phyloP scores from a whole-genome alignment of 2,888 invertebrate species.

The Acleris cristana region DNA sequence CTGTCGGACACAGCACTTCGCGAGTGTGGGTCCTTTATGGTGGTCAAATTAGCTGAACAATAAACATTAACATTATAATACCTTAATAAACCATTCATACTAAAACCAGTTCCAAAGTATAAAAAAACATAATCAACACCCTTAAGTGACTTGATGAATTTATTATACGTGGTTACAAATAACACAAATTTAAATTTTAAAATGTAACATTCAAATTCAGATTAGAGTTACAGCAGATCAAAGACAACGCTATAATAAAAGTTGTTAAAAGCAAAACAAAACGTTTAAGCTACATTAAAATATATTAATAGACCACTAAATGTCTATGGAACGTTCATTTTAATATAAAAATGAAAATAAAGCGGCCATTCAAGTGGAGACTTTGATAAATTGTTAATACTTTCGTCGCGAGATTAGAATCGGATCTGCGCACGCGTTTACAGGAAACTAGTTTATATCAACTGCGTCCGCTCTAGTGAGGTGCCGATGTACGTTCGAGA shows the following conservation, averaged over 20 bases:
- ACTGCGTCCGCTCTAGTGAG: slow-evolving; percentile 58
- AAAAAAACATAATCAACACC: slow-evolving; percentile 50
- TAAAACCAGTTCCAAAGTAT: slow-evolving; percentile 51
- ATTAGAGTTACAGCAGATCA: slow-evolving; percentile 47
- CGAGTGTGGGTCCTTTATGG: slow-evolving; percentile 50
- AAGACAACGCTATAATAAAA: slow-evolving; percentile 52
- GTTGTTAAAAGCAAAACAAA: slow-evolving; percentile 72
- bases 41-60: slow-evolving; percentile 60
- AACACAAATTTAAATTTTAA: slow-evolving; percentile 35
- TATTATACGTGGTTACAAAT: slow-evolving; percentile 44
- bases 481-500: slow-evolving; percentile 38
- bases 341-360: slow-evolving; percentile 48
- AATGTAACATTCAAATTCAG: slow-evolving; percentile 31
- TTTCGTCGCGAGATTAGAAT: slow-evolving; percentile 70
- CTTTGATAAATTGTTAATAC: slow-evolving; percentile 72
- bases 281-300: slow-evolving; percentile 72
- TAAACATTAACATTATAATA: slow-evolving; percentile 60
- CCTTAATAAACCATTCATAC: slow-evolving; percentile 45
- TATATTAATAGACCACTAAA: slow-evolving; percentile 73
- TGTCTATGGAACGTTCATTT: slow-evolving; percentile 59
- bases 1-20: slow-evolving; percentile 38
- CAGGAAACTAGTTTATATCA: slow-evolving; percentile 58
- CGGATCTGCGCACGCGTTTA: slow-evolving; percentile 56
- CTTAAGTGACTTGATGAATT: slow-evolving; percentile 44
- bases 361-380: slow-evolving; percentile 46